Percentiles rank a stretch among this genome's conserved stretches.
Conservation (phyloP, 2,888 invertebrate species). For the Sesamia inferens region DNA sequence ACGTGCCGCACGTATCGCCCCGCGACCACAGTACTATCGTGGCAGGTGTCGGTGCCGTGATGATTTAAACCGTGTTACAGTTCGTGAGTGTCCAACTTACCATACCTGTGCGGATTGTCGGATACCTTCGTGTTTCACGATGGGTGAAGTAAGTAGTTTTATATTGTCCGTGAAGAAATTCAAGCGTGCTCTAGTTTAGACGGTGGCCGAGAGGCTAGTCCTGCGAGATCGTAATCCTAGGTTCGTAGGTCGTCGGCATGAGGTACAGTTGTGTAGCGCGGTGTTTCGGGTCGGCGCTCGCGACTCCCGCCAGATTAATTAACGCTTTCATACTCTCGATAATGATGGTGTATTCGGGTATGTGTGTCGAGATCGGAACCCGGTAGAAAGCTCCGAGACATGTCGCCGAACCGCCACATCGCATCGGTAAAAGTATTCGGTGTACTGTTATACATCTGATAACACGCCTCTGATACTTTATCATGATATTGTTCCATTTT, state of each 20-base stretch:
- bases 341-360: conserved; percentile 73
- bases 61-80: conserved; percentile 82
- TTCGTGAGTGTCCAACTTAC: conserved; percentile 70
- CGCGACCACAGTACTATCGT: conserved; percentile 69
- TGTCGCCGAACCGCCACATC: conserved; percentile 65
- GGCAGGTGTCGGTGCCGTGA: conserved; percentile 82
- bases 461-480: conserved; percentile 79
- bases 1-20: conserved; percentile 74
- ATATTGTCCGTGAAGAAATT: conserved; percentile 70
- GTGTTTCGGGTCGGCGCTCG: conserved; percentile 59
- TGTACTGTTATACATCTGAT: conserved; percentile 82
- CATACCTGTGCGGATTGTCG: conserved; percentile 65
- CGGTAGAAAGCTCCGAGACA: conserved; percentile 80
- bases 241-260: conserved; percentile 86
- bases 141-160: conserved; percentile 87
- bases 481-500: conserved; percentile 80
- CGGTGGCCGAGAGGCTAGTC: conserved; percentile 72
- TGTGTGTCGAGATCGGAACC: conserved; percentile 73
- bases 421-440: conserved; percentile 73
- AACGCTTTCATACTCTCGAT: conserved; percentile 72
- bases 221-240: conserved; percentile 77
- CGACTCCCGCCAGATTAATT: conserved; percentile 71
- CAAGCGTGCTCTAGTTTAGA: conserved; percentile 79
- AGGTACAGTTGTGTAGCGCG: conserved; percentile 63
- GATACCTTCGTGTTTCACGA: conserved; percentile 73